Evolutionary conservation across 2,113 vertebrate genomes (phyloP), one percentile per base, ranked within the genome.

Genomic region (Paracanthobrama guichenoti): DNA sequence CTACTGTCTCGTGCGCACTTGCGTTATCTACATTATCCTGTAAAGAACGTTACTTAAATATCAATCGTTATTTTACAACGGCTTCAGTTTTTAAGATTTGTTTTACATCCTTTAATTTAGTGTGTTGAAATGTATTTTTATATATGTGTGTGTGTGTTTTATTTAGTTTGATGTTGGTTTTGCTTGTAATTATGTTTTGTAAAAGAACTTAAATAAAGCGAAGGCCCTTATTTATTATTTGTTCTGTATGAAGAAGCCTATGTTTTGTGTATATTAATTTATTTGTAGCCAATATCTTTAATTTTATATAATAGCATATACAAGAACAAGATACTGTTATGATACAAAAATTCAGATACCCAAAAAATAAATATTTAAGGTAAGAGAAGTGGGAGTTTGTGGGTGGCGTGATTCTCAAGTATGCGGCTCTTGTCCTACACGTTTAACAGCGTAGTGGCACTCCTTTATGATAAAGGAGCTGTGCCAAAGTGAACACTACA

Each of bases 351-450:
- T 46, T n/a, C 11, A 44, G 39, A 72, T 44, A 72, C 2, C 39
- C 8, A 35, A 4, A 22, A 57, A 39, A 59, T 14, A 35, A 20
- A 77, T 57, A 35, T 77, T 35, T 79, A 22, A 39, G 76, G 39
- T 79, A 42, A 78, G 31, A 42, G 35, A n/a, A 18, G 39, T 60
- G 35, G 31, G 31, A 79, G 35, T 24, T 46, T n/a, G n/a, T 79
- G 77, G 73, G 73, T 76, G 73, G 53, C 53, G 22, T 77, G 50
- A 39, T 9, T 13, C 18, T 77, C 18, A 35, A 39, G 50, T 72
- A 39, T 72, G 39, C 24, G 11, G 69, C 39, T 72, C 53, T 77
- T 35, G 53, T 77, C 75, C 31, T 77, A 77, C 75, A 77, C 18
- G 28, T 57, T 35, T 14, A 24, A 39, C 53, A 59, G 53, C 0